phyloP scores from a whole-genome alignment of 2,888 invertebrate species.

The Sesamia inferens region DNA sequence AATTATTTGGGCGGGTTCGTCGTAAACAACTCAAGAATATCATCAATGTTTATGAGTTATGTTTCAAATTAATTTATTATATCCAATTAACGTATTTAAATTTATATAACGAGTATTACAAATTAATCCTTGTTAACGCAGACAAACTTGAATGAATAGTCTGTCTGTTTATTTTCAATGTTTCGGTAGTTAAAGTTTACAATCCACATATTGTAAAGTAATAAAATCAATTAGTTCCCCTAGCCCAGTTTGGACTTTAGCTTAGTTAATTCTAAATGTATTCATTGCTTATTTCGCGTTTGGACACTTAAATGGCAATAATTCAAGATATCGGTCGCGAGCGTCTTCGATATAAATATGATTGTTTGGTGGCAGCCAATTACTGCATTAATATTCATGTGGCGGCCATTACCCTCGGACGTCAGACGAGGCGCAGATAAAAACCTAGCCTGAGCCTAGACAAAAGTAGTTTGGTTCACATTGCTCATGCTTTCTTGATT shows the following conservation, averaged over 20 bases:
- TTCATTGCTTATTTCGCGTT: slow-evolving; percentile 50
- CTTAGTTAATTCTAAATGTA: slow-evolving; percentile 46
- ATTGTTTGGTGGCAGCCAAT: slow-evolving; percentile 54
- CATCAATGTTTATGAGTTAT: slow-evolving; percentile 37
- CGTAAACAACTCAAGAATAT: slow-evolving; percentile 40
- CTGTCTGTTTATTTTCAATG: slow-evolving; percentile 31
- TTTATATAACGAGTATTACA: slow-evolving; percentile 30
- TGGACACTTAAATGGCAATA: slow-evolving; percentile 56
- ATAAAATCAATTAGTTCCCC: slow-evolving; percentile 47
- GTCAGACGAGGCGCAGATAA: slow-evolving; percentile 52
- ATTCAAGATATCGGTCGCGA: slow-evolving; percentile 58
- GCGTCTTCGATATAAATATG: slow-evolving; percentile 48
- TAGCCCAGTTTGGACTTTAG: slow-evolving; percentile 28
- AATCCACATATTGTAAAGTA: slow-evolving; percentile 43
- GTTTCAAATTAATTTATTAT: slow-evolving; percentile 42
- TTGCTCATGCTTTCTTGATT: slow-evolving; percentile 8
- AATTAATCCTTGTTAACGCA: slow-evolving; percentile 34
- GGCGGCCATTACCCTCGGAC: slow-evolving; percentile 39
- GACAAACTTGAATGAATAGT: slow-evolving; percentile 17
- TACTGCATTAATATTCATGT: slow-evolving; percentile 55
- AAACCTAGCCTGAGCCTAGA: slow-evolving; percentile 22
- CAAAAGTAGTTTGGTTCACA: slow-evolving; percentile 29
- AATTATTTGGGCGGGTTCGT: slow-evolving; percentile 42
- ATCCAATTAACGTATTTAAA: slow-evolving; percentile 46
- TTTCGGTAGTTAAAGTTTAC: slow-evolving; percentile 36